Conservation (phyloP, 2,888 invertebrate genomes). For the Cephus pygmeus region DNA sequence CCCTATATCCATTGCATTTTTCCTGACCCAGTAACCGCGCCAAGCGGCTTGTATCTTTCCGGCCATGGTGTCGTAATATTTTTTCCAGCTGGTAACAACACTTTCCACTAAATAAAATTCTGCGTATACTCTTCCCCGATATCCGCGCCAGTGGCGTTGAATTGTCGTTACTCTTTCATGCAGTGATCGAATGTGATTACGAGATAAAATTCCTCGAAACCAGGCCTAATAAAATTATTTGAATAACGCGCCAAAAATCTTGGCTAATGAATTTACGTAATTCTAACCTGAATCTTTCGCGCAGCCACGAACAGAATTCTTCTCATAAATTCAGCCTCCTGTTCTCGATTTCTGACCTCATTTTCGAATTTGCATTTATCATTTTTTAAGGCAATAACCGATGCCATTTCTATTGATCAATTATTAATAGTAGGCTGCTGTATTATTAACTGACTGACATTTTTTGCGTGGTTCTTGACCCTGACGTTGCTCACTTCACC, state of each 20-base stretch:
- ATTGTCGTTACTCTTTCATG: conserved; percentile 40
- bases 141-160: conserved; percentile 51
- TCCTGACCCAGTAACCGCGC: conserved; percentile 47
- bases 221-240: conserved; percentile 38
- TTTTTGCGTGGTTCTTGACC: background rate
- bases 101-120: conserved; percentile 29
- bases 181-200: conserved; percentile 43
- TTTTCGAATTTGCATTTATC: conserved; percentile 26
- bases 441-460: background rate
- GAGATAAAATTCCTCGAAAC: conserved; percentile 47
- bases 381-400: conserved; percentile 24
- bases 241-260: background rate
- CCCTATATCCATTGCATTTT: conserved; percentile 28
- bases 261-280: background rate
- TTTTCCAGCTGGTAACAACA: conserved; percentile 38
- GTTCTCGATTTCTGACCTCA: conserved; percentile 29
- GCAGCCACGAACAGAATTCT: conserved; percentile 36
- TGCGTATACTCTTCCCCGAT: conserved; percentile 27
- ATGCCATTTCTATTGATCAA: conserved; percentile 31
- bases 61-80: conserved; percentile 44
- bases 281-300: conserved; percentile 45
- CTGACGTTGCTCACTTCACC: background rate
- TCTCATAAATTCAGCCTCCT: conserved; percentile 30
- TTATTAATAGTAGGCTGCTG: background rate
- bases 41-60: conserved; percentile 50